Base-by-base conservation (phyloP, 2,797 vertebrate genomes). In the Pseudomugil tenellus region DNA sequence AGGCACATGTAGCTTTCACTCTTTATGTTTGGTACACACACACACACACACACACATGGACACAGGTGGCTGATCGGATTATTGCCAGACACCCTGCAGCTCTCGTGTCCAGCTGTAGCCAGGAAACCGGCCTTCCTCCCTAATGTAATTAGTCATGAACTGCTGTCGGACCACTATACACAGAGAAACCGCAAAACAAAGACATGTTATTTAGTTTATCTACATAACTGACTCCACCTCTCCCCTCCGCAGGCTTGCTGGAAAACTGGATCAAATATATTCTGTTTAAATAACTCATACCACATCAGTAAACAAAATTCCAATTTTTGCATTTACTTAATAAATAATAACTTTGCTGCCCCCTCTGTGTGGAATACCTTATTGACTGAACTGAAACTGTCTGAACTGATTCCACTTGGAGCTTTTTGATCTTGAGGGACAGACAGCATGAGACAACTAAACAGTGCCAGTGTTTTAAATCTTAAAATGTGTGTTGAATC, bases 61-160 rank as follows among this genome's bases (percentile, higher is more conserved):
- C 19, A 60, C 72, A 84, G 60, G 67, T 70, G 58, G 29, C 46
- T 82, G 60, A 79, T 81, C 53, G 43, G 51, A 77, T 76, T 68
- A 78, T 77, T 57, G 69, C 25, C 57, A 37, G 43, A 48, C 51
- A 62, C 49, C 67, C 59, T 67, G 64, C 49, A 66, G 56, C 32
- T 52, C 58, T 72, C 0, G 16, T 49, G 31, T 49, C 46, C 76
- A 80, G 75, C 85, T 80, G 66, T 55, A 69, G 32, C 63, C 35
- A 16, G 21, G 49, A 76, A 67, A 76, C 67, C 59, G 67, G 59
- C 8, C 58, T 39, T 72, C 52, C 51, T 72, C 21, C 6, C 17
- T 28, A 71, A 84, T 23, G 43, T 62, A 56, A 80, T 80, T 79
- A 78, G 21, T 19, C 13, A 78, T 65, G 79, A 58, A 58, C 12